Percentiles rank a stretch among this genome's conserved stretches.
These are phyloP conservation scores for Aegithalos caudatus DNA, from an alignment of 2,113 vertebrate species.

Conservation along the genomic window DNA sequence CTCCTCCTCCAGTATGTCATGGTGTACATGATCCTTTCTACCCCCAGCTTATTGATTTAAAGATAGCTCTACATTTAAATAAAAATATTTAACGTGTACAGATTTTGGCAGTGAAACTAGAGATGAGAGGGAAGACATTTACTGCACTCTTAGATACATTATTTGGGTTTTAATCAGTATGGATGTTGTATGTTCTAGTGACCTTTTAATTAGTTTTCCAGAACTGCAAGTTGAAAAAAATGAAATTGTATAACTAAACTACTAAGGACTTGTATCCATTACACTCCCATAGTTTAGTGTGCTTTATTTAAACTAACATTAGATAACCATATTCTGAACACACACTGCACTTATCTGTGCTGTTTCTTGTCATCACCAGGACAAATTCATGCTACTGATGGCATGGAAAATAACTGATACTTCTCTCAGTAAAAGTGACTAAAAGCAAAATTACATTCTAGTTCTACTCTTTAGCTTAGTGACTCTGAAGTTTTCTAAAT, in stretches of 20 bases:
- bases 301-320: neutral
- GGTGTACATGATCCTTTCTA: neutral
- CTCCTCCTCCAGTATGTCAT: conserved; percentile 24
- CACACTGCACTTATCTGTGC: neutral
- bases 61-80: conserved; percentile 5
- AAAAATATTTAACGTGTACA: neutral
- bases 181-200: neutral
- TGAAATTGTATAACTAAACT: neutral
- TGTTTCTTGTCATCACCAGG: neutral
- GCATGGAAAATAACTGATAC: neutral
- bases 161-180: neutral
- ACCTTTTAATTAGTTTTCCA: conserved; percentile 8
- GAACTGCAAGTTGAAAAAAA: neutral
- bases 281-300: neutral
- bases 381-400: neutral
- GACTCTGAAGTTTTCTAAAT: neutral
- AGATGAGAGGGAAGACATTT: neutral
- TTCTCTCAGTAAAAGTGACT: neutral
- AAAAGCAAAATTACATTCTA: neutral
- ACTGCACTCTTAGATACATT: neutral
- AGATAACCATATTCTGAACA: neutral
- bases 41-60: neutral
- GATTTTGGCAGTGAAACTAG: neutral
- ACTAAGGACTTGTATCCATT: neutral
- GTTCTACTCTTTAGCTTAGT: neutral